Evolutionary conservation across 92 coral and sea anemone genomes (phyloP), one percentile per base, ranked within the genome.

Genomic region (Zoanthus sociatus): DNA sequence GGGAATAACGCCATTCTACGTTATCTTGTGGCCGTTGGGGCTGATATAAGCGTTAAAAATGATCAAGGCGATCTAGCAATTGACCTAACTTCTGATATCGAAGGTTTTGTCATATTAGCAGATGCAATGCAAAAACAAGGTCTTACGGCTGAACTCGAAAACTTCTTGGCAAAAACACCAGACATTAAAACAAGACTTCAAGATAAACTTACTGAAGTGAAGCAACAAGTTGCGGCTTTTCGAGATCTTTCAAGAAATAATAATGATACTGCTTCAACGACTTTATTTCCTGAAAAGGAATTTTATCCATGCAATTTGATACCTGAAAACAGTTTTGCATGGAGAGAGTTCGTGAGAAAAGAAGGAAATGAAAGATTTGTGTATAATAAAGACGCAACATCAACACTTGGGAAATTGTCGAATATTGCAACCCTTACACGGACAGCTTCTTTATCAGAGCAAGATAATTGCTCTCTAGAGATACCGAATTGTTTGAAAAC

Each of bases 91-190:
- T 91, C 82, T 15, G 95, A 97, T 71, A 87, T 95, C 42, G 90
- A 95, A 32, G 90, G 93, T 21, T 90, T 97, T 37, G 68, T 92
- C 20, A 75, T 97, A 14, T 87, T 97, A 46, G 96, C 93, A 21
- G 96, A 97, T 42, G 98, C 92, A 7, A 95, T 97, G 99, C 90
- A 87, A 70, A 91, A 88, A 33, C 87, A 78, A 58, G 96, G 99
- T 7, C 71, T 78, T 63, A 64, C 83, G 2, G 88, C 90, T 63
- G 85, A 88, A n/a, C 89, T 93, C 1, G 91, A 92, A 42, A 81
- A 73, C 33, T 97, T 85, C 64, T 95, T 97, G 9, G 83, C 89
- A 78, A 83, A 87, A 51, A 91, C 92, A 79, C 98, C 99, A 8
- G 89, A 94, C 37, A 87, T 94, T 8, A 92, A 90, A 69, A 90